Conservation (phyloP, 2,888 invertebrate species). For the Podabrus alpinus region DNA sequence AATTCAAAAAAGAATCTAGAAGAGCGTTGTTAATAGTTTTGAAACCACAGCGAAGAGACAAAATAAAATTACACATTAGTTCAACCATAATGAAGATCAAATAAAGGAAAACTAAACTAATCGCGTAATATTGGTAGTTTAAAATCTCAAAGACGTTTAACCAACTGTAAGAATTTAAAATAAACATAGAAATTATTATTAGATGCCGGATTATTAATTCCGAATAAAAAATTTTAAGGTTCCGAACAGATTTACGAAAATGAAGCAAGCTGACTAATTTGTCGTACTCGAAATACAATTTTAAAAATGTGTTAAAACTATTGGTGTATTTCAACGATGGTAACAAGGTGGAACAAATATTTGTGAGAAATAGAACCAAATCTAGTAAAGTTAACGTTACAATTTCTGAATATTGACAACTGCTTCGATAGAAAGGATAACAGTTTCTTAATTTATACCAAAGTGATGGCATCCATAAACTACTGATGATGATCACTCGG, state of each 20-base stretch:
- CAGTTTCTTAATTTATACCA: not conserved
- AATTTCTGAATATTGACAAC: too few relatives aligned
- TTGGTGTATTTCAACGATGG: not conserved
- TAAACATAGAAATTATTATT: not conserved
- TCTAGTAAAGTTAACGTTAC: not conserved
- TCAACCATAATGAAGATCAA: not conserved
- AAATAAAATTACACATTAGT: not conserved
- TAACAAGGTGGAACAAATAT: not conserved
- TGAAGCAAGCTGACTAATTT: not conserved
- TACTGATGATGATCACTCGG: not conserved
- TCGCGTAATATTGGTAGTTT: not conserved
- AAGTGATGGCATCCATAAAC: not conserved
- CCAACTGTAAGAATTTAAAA: slow-evolving; percentile 7
- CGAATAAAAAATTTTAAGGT: not conserved
- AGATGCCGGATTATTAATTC: not conserved
- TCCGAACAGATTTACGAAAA: not conserved
- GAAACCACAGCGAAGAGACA: not conserved
- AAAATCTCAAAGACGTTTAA: not conserved
- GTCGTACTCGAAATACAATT: not conserved
- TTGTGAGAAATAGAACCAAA: not conserved
- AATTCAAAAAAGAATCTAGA: not conserved
- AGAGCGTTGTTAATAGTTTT: not conserved
- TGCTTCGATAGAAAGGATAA: not conserved
- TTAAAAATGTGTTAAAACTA: not conserved
- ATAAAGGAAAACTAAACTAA: slow-evolving; percentile 6